phyloP scores from a whole-genome alignment of 2,888 invertebrate genomes.

The Cheiracanthium punctorium region DNA sequence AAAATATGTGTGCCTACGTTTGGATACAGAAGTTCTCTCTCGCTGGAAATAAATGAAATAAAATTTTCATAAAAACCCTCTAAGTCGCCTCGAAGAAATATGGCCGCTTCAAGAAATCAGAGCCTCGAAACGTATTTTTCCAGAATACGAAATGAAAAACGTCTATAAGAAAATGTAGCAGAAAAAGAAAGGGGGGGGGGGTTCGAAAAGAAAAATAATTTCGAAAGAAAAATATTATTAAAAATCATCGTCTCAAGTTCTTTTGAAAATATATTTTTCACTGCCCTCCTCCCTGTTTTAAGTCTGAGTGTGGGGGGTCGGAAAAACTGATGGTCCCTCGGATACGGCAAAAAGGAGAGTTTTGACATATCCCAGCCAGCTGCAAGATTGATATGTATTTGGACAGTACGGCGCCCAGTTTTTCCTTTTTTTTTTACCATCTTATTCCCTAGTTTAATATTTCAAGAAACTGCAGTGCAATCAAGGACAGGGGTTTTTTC shows the following conservation, averaged over 20 bases:
- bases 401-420: slow-evolving; percentile 50
- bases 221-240: slow-evolving; percentile 63
- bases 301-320: slow-evolving; percentile 14
- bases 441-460: slow-evolving; percentile 66
- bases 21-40: slow-evolving; percentile 14
- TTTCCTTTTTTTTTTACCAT: slow-evolving; percentile 46
- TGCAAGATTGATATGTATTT: slow-evolving; percentile 68
- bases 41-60: slow-evolving; percentile 47
- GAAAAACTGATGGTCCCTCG: slow-evolving; percentile 54
- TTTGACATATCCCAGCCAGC: slow-evolving; percentile 64
- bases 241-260: slow-evolving; percentile 69
- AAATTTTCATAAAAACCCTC: slow-evolving; percentile 15
- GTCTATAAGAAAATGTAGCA: slow-evolving; percentile 22
- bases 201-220: too few relatives aligned
- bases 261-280: slow-evolving; percentile 66
- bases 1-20: slow-evolving; percentile 25
- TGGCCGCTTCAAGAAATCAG: slow-evolving; percentile 53
- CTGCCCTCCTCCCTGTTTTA: slow-evolving; percentile 19
- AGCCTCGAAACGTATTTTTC: slow-evolving; percentile 7
- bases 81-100: slow-evolving; percentile 20
- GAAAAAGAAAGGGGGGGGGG: slow-evolving; percentile 21
- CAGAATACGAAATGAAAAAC: slow-evolving; percentile 41
- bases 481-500: slow-evolving; percentile 48
- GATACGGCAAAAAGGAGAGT: slow-evolving; percentile 36
- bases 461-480: slow-evolving; percentile 67